phyloP scores from a whole-genome alignment of 2,888 invertebrate species.

The Tetragnatha montana region DNA sequence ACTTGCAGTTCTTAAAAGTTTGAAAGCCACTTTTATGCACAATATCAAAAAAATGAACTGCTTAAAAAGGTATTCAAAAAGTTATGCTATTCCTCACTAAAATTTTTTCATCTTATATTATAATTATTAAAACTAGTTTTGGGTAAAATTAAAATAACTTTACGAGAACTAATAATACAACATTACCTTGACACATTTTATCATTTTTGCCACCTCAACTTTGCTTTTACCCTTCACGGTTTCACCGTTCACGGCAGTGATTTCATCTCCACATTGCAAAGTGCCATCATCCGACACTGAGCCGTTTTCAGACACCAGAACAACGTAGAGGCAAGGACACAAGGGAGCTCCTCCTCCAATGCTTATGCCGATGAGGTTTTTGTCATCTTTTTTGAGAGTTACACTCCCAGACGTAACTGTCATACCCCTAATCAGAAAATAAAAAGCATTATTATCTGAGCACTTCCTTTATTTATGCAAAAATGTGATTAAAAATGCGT shows the following conservation, averaged over 20 bases:
- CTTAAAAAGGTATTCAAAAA: not conserved
- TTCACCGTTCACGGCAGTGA: slow-evolving; percentile 93
- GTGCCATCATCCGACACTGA: slow-evolving; percentile 95
- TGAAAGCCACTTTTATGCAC: too few species aligned
- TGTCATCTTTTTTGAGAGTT: slow-evolving; percentile 91
- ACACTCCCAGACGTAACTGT: slow-evolving; percentile 96
- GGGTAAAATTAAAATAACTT: not conserved
- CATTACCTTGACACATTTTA: slow-evolving; percentile 89
- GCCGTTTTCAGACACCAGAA: slow-evolving; percentile 98
- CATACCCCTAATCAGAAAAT: slow-evolving; percentile 89
- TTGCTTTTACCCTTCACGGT: slow-evolving; percentile 88
- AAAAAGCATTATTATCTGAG: too few species aligned
- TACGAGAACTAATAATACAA: not conserved
- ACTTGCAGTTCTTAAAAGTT: not conserved
- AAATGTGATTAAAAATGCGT: too few species aligned
- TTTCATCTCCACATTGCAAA: slow-evolving; percentile 96
- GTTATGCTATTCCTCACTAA: not conserved
- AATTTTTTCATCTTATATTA: not conserved
- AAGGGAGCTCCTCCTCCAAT: slow-evolving; percentile 96
- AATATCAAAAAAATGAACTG: not conserved
- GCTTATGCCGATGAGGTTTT: slow-evolving; percentile 95
- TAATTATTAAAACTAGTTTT: not conserved
- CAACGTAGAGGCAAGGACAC: slow-evolving; percentile 98
- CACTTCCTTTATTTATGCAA: too few species aligned
- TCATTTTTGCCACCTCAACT: slow-evolving; percentile 99